Conservation (phyloP, 2,797 vertebrate genomes). For the Acrossocheilus wenchowensis region DNA sequence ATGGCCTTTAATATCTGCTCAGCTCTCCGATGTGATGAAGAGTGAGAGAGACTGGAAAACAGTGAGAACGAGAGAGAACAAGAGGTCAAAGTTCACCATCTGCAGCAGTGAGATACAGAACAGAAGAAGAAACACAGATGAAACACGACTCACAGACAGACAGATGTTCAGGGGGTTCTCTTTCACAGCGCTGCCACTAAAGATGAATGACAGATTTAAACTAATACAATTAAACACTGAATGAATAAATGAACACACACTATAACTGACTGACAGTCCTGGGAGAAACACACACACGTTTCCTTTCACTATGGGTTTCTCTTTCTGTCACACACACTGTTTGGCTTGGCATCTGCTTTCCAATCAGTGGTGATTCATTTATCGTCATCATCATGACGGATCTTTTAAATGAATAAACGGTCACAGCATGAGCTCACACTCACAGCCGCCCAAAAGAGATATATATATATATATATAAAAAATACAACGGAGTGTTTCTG, state of each 20-base stretch:
- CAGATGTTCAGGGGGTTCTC: conserved; percentile 64
- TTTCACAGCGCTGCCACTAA: conserved; percentile 76
- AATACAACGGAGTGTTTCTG: neutral
- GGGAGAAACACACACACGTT: neutral
- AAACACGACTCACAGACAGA: neutral
- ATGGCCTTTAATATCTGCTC: neutral
- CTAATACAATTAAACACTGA: conserved; percentile 76
- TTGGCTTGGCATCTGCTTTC: neutral
- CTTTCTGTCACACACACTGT: neutral
- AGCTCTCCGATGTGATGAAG: neutral
- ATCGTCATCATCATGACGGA: neutral
- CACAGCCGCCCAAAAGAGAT: neutral
- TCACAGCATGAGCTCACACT: neutral
- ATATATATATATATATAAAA: too few relatives aligned
- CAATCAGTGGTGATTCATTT: neutral
- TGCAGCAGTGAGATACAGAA: conserved; percentile 32
- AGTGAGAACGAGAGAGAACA: conserved; percentile 38
- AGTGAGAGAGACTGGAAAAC: conserved; percentile 11
- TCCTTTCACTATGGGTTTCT: neutral
- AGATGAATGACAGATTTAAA: conserved; percentile 69
- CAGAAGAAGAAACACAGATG: neutral
- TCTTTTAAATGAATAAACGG: neutral
- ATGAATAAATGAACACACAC: conserved; percentile 69
- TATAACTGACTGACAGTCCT: neutral
- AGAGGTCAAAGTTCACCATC: conserved; percentile 33